Percentiles rank a stretch among this genome's conserved stretches.
Conservation (phyloP, 2,113 vertebrate species). For the Ahaetulla prasina region DNA sequence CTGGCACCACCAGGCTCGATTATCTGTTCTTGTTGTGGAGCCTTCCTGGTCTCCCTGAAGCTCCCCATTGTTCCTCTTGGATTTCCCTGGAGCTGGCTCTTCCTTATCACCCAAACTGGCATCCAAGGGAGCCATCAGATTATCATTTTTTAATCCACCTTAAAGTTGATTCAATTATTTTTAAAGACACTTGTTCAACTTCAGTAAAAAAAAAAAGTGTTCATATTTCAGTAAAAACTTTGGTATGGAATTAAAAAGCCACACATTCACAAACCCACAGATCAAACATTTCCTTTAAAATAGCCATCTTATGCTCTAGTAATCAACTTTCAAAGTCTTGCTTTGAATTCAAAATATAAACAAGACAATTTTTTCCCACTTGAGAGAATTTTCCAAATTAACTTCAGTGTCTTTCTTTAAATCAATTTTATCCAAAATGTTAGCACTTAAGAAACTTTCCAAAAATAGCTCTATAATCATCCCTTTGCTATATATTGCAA, state of each 20-base stretch:
- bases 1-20: background rate
- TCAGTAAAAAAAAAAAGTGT: background rate
- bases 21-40: background rate
- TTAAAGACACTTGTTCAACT: background rate
- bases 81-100: background rate
- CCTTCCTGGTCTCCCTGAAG: background rate
- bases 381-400: background rate
- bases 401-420: background rate
- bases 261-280: too few relatives aligned
- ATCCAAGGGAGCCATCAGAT: background rate
- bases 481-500: background rate
- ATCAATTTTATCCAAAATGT: background rate
- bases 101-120: background rate
- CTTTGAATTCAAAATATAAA: background rate
- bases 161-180: background rate
- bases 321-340: too few relatives aligned
- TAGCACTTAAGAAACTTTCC: background rate
- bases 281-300: too few relatives aligned
- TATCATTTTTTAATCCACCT: background rate
- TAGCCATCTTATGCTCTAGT: too few relatives aligned
- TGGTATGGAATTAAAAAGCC: too few relatives aligned
- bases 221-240: background rate
- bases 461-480: background rate
- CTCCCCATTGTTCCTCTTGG: background rate
- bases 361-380: background rate